Percentiles rank a stretch among this genome's conserved stretches.
Evolutionary conservation across 2,797 vertebrate genomes (phyloP).

Genomic region (Eupleurogrammus muticus): DNA sequence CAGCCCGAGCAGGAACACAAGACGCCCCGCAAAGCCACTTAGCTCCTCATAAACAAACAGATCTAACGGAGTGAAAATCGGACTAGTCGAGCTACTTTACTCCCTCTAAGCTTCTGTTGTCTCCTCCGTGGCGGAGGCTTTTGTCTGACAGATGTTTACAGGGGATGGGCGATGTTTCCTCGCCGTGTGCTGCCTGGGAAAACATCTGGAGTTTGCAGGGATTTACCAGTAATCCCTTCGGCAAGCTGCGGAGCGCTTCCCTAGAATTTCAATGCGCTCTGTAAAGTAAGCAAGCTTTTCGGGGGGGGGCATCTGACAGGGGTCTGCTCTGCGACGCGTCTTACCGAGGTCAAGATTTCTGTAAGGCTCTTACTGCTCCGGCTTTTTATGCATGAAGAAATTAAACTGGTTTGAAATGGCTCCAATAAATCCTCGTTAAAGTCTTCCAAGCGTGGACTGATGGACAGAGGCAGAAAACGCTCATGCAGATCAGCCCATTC

Average conservation of each 20-base stretch:
- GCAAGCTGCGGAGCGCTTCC: slow-evolving; percentile 68
- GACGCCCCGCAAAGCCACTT: slow-evolving; percentile 54
- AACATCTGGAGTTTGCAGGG: slow-evolving; percentile 82
- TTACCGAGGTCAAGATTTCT: slow-evolving; percentile 66
- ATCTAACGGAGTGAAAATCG: slow-evolving; percentile 65
- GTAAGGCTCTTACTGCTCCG: slow-evolving; percentile 76
- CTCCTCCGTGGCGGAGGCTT: slow-evolving; percentile 69
- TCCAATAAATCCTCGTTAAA: slow-evolving; percentile 74
- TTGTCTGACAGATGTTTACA: slow-evolving; percentile 85
- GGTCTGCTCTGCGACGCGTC: slow-evolving; percentile 49
- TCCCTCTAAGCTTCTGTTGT: slow-evolving; percentile 71
- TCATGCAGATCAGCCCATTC: slow-evolving; percentile 53
- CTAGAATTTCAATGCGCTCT: slow-evolving; percentile 77
- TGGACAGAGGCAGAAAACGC: slow-evolving; percentile 55
- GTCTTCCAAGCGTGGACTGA: slow-evolving; percentile 49
- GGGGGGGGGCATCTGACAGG: slow-evolving; percentile 26
- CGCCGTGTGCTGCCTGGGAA: slow-evolving; percentile 71
- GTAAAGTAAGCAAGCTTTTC: slow-evolving; percentile 67
- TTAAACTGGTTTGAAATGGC: slow-evolving; percentile 69
- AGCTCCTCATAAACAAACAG: slow-evolving; percentile 64
- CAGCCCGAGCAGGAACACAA: slow-evolving; percentile 29
- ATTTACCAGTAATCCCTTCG: slow-evolving; percentile 80
- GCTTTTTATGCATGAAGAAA: slow-evolving; percentile 77
- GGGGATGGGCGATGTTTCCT: slow-evolving; percentile 73
- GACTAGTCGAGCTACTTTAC: slow-evolving; percentile 69